Evolutionary conservation across 2,888 invertebrate species (phyloP).

Genomic region (Heliconius hortense): DNA sequence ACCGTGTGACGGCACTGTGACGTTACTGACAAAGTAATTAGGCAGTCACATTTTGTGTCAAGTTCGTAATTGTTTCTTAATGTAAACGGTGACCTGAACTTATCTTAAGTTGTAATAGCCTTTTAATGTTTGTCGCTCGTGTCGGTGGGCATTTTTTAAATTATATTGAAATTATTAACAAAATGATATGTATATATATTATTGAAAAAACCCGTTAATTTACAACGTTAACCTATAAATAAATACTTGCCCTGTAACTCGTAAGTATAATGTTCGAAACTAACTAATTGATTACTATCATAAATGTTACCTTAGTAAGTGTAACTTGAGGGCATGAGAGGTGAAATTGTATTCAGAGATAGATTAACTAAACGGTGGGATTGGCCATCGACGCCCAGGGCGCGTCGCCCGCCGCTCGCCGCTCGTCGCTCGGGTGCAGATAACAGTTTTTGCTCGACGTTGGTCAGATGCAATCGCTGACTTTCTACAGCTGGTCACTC

Average conservation of each 20-base stretch:
- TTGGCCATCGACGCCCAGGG: conserved; percentile 60
- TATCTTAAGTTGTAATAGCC: conserved; percentile 36
- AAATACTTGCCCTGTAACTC: background rate
- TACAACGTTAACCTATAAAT: background rate
- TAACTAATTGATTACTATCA: conserved; percentile 22
- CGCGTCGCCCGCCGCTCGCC: conserved; percentile 58
- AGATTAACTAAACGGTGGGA: conserved; percentile 29
- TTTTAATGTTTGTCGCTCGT: conserved; percentile 28
- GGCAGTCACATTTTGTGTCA: conserved; percentile 41
- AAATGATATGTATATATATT: background rate
- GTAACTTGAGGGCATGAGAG: conserved; percentile 21
- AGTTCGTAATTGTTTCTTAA: conserved; percentile 42
- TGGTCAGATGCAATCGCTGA: conserved; percentile 74
- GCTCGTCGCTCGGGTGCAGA: conserved; percentile 69
- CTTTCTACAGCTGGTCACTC: conserved; percentile 77
- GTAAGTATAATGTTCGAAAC: conserved; percentile 14
- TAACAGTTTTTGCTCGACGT: conserved; percentile 75
- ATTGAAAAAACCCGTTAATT: background rate
- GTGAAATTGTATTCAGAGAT: conserved; percentile 30
- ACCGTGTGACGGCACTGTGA: conserved; percentile 32
- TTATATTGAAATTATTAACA: background rate
- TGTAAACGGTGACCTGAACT: conserved; percentile 30
- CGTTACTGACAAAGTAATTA: conserved; percentile 35
- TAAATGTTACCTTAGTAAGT: conserved; percentile 18
- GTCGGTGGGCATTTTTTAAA: conserved; percentile 16